These are phyloP conservation scores for Aulostomus chinensis DNA, from an alignment of 2,797 vertebrate genomes.

Conservation along the genomic window DNA sequence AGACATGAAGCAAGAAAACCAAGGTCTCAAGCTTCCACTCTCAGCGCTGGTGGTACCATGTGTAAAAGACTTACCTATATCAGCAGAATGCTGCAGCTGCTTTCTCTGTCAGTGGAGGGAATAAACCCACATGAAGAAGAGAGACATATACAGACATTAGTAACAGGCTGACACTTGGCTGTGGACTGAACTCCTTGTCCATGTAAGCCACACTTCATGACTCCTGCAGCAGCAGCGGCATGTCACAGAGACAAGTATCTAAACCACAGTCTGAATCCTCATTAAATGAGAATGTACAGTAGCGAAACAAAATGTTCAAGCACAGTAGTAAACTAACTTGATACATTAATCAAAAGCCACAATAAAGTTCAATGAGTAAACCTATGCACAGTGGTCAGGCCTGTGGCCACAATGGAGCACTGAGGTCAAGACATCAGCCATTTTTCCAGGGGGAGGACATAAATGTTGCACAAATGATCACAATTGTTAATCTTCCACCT, in stretches of 20 bases:
- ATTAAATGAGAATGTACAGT: constrained; percentile 54
- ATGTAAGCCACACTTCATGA: constrained; percentile 50
- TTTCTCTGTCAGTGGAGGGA: constrained; percentile 83
- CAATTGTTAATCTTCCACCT: constrained; percentile 5
- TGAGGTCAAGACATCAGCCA: constrained; percentile 34
- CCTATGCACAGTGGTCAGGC: background rate
- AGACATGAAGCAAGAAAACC: constrained; percentile 56
- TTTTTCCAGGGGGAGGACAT: background rate
- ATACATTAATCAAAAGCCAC: constrained; percentile 2
- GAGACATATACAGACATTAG: constrained; percentile 84
- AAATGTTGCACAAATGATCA: background rate
- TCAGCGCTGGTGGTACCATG: constrained; percentile 49
- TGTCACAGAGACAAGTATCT: constrained; percentile 30
- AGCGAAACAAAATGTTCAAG: constrained; percentile 7
- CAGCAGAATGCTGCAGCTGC: constrained; percentile 73
- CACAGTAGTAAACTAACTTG: background rate
- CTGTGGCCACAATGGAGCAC: no score
- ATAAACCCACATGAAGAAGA: constrained; percentile 80
- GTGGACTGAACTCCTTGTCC: constrained; percentile 58
- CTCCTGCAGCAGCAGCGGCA: constrained; percentile 46
- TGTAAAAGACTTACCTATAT: constrained; percentile 84
- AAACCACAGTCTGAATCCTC: constrained; percentile 39
- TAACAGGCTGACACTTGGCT: constrained; percentile 63
- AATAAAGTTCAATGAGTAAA: constrained; percentile 3
- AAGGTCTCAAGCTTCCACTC: constrained; percentile 62